These are phyloP conservation scores for Damaliscus lunatus DNA, from an alignment of 2,113 vertebrate species.

Conservation along the genomic window DNA sequence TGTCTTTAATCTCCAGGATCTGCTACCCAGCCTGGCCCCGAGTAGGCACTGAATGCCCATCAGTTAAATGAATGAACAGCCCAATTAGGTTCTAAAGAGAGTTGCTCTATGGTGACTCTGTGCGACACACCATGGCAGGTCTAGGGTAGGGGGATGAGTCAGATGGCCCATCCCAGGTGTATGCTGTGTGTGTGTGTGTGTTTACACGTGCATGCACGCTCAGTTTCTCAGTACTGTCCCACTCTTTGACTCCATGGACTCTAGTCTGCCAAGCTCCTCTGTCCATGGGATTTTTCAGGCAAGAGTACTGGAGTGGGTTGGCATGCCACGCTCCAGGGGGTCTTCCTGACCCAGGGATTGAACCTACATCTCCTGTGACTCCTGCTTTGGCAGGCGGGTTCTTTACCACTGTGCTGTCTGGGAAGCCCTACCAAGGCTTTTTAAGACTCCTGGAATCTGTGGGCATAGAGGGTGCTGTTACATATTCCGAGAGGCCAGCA, in stretches of 20 bases:
- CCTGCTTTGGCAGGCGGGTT: not conserved
- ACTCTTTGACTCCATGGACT: not conserved
- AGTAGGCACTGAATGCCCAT: not conserved
- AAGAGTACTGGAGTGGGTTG: not conserved
- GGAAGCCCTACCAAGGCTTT: not conserved
- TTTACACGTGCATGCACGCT: fast-evolving
- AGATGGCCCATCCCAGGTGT: fast-evolving
- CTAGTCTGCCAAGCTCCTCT: not conserved
- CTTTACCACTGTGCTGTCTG: not conserved
- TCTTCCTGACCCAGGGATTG: not conserved
- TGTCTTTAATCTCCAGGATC: not conserved
- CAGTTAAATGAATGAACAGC: not conserved
- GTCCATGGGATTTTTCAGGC: not conserved
- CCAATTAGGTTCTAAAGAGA: not conserved
- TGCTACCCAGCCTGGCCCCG: not conserved
- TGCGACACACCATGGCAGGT: not conserved
- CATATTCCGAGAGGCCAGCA: not conserved
- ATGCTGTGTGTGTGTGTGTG: not conserved
- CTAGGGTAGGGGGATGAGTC: not conserved
- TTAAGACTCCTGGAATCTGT: not conserved
- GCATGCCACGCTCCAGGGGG: not conserved
- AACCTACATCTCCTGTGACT: not conserved
- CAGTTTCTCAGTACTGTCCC: not conserved
- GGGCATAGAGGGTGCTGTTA: not conserved
- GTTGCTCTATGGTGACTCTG: not conserved